A percentile compares a stretch with the other conserved stretches of the same genome.
Conservation (phyloP, 2,113 vertebrate genomes). For the Regulus satrapa region DNA sequence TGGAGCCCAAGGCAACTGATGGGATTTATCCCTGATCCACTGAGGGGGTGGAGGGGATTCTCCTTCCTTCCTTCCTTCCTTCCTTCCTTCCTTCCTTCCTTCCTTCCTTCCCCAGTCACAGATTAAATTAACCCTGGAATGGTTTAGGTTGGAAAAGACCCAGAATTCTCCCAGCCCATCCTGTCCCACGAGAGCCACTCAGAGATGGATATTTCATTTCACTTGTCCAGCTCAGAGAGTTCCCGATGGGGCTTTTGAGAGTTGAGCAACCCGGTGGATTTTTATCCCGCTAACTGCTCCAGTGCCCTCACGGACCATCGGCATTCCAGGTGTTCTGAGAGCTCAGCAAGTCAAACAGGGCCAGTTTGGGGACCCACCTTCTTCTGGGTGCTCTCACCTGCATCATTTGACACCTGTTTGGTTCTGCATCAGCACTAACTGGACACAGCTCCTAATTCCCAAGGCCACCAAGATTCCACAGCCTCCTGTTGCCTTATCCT, state of each 20-base stretch:
- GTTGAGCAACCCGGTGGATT: background rate
- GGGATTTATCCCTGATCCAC: background rate
- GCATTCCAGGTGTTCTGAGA: background rate
- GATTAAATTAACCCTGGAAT: background rate
- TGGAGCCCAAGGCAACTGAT: fast-evolving
- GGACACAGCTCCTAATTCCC: background rate
- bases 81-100: too few relatives aligned
- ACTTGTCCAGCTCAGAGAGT: background rate
- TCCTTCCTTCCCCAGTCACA: background rate
- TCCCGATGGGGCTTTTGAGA: background rate
- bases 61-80: background rate
- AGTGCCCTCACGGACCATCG: fast-evolving
- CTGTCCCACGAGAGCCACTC: background rate
- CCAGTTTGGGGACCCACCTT: background rate
- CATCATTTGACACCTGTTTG: background rate
- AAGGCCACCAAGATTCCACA: background rate
- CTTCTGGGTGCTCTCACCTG: background rate
- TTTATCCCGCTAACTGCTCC: background rate
- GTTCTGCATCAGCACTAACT: background rate
- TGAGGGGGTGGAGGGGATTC: background rate
- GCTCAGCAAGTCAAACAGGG: fast-evolving
- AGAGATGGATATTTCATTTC: background rate
- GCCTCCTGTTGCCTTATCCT: background rate
- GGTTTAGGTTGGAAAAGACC: background rate
- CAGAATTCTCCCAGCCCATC: background rate